Evolutionary conservation across 1,140 invertebrate species (phyloP), one percentile per base, ranked within the genome.

Genomic region (Psix sp.): DNA sequence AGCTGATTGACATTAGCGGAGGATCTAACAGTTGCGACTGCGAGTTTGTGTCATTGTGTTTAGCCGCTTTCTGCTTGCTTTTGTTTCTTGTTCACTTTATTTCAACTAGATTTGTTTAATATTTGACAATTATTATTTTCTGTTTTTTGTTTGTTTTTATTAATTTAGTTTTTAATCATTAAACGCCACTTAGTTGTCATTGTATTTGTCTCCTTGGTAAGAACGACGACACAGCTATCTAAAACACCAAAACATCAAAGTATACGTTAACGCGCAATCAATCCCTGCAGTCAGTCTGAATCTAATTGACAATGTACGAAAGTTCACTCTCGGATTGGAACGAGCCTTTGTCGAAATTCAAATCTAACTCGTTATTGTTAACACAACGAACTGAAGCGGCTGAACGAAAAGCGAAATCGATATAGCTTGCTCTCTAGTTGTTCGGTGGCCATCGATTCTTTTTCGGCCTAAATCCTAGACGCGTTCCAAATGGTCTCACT

Each of bases 201-300:
- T 66, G n/a, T 49, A 10, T 46, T 54, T 52, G 18, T 56, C 10
- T 7, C 46, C 42, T 36, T 40, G 52, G 56, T 74, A 72, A 77
- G 66, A 71, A 80, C 74, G 74, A 75, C 68, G 72, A 79, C 76
- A 77, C 77, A 70, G 57, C 71, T 81, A 82, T 54, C 74, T 81
- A 82, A n/a, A 81, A 81, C 81, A 82, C 66, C 59, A 74, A 81
- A 81, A 82, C 79, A 82, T 78, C 67, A 77, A 81, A 77, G 57
- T 73, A 68, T 75, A 66, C 65, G 59, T 80, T 78, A 76, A 78
- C 79, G 78, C 77, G 67, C 82, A 75, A 83, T 84, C 81, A 85
- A 87, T 85, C 83, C 84, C 83, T 86, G 82, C 83, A 82, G 70
- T 87, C 86, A 87, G 86, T 87, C 86, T 87, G 86, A 86, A 87